Conservation (phyloP, 2,113 vertebrate species). For the Phrynosoma blainvillii region DNA sequence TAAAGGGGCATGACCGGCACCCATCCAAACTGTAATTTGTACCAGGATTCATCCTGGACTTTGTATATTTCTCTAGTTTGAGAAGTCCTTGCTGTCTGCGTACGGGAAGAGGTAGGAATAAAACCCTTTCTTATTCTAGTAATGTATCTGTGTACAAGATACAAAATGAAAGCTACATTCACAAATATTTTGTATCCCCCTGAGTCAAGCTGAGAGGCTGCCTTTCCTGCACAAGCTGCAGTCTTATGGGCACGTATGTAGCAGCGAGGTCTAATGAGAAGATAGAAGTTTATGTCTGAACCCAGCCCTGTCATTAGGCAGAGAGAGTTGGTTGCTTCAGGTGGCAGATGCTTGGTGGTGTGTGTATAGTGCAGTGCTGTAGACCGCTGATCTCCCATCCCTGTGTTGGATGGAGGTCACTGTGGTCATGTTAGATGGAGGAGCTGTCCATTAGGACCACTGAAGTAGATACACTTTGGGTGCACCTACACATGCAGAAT, state of each 20-base stretch:
- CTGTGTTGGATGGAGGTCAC: too few relatives aligned
- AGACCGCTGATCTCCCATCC: too few relatives aligned
- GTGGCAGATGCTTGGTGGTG: background rate
- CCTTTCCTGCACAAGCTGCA: background rate
- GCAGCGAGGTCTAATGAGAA: background rate
- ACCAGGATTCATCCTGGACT: background rate
- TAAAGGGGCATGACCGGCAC: background rate
- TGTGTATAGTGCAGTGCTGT: too few relatives aligned
- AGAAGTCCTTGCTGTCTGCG: background rate
- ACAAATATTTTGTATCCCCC: background rate
- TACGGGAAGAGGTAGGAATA: background rate
- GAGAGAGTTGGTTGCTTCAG: background rate
- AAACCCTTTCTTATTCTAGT: background rate
- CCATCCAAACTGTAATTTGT: too few relatives aligned
- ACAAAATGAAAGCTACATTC: background rate
- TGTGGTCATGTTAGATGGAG: background rate
- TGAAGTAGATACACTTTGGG: too few relatives aligned
- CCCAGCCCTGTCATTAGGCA: background rate
- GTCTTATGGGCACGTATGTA: background rate
- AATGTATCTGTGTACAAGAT: background rate
- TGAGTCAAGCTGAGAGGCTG: background rate
- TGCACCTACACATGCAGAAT: too few relatives aligned
- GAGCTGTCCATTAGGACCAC: background rate
- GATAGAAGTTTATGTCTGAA: background rate
- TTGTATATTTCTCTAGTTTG: background rate